Conservation (phyloP, 2,113 vertebrate genomes). For the Prinia subflava region DNA sequence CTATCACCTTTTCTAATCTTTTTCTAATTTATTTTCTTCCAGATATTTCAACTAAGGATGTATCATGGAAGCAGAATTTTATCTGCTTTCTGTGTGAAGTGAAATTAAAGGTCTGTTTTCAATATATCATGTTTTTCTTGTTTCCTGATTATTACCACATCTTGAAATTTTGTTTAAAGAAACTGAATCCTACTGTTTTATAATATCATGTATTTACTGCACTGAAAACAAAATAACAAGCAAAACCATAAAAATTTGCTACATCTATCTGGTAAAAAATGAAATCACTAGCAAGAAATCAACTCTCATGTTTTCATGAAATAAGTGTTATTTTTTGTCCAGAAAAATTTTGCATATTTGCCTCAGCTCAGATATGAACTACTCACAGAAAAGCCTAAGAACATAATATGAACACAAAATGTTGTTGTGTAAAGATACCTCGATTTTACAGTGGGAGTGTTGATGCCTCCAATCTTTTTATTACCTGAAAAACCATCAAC, state of each 20-base stretch:
- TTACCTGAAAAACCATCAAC: slow-evolving; percentile 58
- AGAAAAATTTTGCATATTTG: background rate
- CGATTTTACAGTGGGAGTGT: background rate
- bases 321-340: background rate
- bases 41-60: background rate
- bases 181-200: background rate
- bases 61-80: background rate
- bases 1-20: background rate
- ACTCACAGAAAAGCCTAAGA: background rate
- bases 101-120: background rate
- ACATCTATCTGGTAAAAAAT: background rate
- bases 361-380: background rate
- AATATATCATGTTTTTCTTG: background rate
- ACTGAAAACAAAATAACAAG: background rate
- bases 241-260: background rate
- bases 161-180: background rate
- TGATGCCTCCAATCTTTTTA: slow-evolving; percentile 40
- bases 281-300: background rate
- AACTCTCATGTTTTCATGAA: background rate
- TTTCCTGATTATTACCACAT: background rate
- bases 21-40: background rate
- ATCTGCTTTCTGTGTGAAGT: background rate
- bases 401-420: background rate
- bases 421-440: background rate
- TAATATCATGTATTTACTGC: background rate